Evolutionary conservation across 2,113 vertebrate genomes (phyloP).

Genomic region (Etia nguti): DNA sequence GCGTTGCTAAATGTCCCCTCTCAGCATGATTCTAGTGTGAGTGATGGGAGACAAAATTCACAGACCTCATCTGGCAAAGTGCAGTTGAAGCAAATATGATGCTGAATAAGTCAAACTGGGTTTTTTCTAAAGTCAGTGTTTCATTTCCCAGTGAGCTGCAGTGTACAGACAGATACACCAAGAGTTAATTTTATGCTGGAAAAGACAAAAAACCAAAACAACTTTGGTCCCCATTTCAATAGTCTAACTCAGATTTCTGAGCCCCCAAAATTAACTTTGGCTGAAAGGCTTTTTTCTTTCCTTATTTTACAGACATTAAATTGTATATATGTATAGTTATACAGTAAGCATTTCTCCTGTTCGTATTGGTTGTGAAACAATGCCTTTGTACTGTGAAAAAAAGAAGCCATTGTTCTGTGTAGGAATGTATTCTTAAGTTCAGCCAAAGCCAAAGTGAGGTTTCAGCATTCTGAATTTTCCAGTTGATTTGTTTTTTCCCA

Average conservation of each 20-base stretch:
- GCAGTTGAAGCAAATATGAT: neutral
- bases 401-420: neutral
- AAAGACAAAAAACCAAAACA: neutral
- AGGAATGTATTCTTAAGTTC: neutral
- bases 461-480: neutral
- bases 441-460: neutral
- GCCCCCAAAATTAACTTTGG: neutral
- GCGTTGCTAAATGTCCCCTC: neutral
- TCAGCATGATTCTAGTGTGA: neutral
- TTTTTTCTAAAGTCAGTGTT: neutral
- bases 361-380: neutral
- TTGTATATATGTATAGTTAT: neutral
- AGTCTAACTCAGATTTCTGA: neutral
- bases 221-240: neutral
- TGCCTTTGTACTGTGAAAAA: neutral
- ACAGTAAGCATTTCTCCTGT: neutral
- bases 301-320: neutral
- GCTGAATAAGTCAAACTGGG: neutral
- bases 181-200: neutral
- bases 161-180: neutral
- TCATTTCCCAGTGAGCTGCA: neutral
- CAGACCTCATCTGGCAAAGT: neutral
- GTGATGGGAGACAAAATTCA: neutral
- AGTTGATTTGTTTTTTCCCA: fast-evolving
- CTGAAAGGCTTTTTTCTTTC: neutral